phyloP scores from a whole-genome alignment of 2,797 vertebrate species.

The Diplodus puntazzo region DNA sequence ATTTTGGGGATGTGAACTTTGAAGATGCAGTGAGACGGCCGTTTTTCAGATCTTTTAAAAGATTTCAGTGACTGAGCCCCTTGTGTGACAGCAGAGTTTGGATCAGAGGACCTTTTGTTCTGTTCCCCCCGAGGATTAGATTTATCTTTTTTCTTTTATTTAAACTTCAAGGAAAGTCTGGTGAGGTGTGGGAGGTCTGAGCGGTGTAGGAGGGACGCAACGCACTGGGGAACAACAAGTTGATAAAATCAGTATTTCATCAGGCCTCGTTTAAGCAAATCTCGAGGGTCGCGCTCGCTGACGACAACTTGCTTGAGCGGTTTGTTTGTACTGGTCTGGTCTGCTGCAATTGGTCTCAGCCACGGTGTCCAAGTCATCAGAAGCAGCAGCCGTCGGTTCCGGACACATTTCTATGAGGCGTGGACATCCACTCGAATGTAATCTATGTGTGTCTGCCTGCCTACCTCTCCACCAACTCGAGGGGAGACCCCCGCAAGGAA shows the following conservation, averaged over 20 bases:
- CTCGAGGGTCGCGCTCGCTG: not conserved
- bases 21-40: not conserved
- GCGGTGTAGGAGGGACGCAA: not conserved
- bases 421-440: slow-evolving; percentile 20
- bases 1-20: not conserved
- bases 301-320: not conserved
- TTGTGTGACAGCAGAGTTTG: not conserved
- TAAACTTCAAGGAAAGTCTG: not conserved
- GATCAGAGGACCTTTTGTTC: not conserved
- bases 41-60: not conserved
- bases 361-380: slow-evolving; percentile 50
- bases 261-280: not conserved
- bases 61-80: not conserved
- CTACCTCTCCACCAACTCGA: slow-evolving; percentile 28
- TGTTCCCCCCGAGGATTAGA: not conserved
- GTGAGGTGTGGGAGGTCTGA: not conserved
- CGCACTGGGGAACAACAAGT: not conserved
- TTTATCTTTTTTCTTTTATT: slow-evolving; percentile 3
- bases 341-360: slow-evolving; percentile 51
- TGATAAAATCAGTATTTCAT: not conserved
- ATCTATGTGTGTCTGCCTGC: slow-evolving; percentile 28
- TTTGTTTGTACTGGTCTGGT: slow-evolving; percentile 35
- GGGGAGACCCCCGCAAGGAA: slow-evolving; percentile 68
- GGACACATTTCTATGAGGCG: slow-evolving; percentile 27
- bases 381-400: slow-evolving; percentile 44